A percentile compares a stretch with the other conserved stretches of the same genome.
phyloP scores from a whole-genome alignment of 2,113 vertebrate species.

The Ochotona princeps region DNA sequence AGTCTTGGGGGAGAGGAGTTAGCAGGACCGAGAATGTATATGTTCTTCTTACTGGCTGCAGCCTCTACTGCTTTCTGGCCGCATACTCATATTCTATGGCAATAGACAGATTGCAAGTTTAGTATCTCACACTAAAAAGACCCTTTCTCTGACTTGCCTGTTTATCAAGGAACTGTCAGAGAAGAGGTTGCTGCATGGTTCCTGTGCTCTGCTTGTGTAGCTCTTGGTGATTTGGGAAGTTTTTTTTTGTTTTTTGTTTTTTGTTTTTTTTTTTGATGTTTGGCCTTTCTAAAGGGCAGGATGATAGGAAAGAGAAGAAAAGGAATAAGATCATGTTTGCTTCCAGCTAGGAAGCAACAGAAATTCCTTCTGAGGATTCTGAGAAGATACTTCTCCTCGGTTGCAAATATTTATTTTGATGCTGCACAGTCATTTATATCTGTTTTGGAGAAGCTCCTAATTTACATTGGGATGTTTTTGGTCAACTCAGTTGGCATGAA shows the following conservation, averaged over 20 bases:
- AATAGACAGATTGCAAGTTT: not conserved
- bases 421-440: not conserved
- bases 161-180: not conserved
- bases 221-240: not conserved
- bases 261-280: not conserved
- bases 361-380: not conserved
- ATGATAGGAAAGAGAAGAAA: too few species aligned
- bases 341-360: not conserved
- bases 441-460: not conserved
- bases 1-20: not conserved
- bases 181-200: not conserved
- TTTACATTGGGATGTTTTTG: not conserved
- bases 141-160: not conserved
- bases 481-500: not conserved
- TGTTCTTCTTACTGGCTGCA: not conserved
- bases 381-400: not conserved
- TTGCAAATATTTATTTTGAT: not conserved
- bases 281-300: not conserved
- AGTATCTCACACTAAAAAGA: not conserved
- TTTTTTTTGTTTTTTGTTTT: too few species aligned
- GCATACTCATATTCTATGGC: not conserved
- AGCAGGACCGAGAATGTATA: too few species aligned
- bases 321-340: not conserved
- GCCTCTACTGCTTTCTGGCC: not conserved
- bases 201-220: not conserved